These are phyloP conservation scores for Mobula birostris DNA, from an alignment of 2,113 vertebrate species.

Conservation along the genomic window DNA sequence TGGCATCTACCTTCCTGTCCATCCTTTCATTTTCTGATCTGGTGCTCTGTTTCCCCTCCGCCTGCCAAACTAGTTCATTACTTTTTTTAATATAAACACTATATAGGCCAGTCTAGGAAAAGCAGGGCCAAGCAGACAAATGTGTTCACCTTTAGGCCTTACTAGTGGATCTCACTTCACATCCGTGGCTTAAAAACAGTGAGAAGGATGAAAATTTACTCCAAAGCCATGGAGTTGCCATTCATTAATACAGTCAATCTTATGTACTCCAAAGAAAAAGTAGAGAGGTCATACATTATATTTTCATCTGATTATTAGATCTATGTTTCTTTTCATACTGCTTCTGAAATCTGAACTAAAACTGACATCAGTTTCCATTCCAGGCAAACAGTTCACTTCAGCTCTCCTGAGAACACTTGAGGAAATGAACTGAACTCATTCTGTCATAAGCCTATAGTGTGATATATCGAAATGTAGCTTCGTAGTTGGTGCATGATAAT, in stretches of 20 bases:
- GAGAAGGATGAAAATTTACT: background rate
- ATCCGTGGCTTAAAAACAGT: background rate
- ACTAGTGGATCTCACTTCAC: background rate
- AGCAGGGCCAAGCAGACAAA: background rate
- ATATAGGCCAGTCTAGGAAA: background rate
- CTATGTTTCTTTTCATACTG: background rate
- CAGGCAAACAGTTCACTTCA: background rate
- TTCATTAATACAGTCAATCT: background rate
- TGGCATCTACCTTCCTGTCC: too few relatives aligned
- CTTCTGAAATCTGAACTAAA: background rate
- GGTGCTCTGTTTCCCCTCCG: too few relatives aligned
- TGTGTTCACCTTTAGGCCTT: background rate
- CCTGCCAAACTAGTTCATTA: too few relatives aligned
- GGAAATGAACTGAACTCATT: slow-evolving; percentile 1
- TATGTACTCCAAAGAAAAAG: background rate
- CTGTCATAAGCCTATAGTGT: background rate
- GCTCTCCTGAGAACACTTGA: background rate
- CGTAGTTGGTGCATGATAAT: background rate
- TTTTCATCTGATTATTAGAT: background rate
- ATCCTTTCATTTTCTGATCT: too few relatives aligned
- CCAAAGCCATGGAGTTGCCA: background rate
- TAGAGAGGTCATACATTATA: too few relatives aligned
- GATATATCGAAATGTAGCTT: background rate
- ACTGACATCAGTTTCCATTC: background rate
- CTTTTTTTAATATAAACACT: background rate